These are phyloP conservation scores for Sebastolobus alascanus DNA, from an alignment of 2,797 vertebrate genomes.

Conservation along the genomic window DNA sequence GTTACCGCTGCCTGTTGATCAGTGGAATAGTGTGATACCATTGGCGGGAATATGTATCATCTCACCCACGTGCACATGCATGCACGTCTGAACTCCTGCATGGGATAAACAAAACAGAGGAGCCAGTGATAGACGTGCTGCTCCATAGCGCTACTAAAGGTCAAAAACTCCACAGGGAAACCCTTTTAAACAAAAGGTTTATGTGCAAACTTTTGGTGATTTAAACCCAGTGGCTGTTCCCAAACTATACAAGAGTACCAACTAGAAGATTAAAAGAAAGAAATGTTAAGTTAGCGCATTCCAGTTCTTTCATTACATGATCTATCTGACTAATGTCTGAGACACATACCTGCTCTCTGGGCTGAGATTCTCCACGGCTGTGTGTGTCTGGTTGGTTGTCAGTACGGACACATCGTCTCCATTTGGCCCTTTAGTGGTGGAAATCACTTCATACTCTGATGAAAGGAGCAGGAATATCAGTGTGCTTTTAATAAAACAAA, in stretches of 20 bases:
- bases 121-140: background rate
- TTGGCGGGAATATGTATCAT: background rate
- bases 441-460: conserved; percentile 94
- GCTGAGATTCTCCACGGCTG: conserved; percentile 96
- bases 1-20: background rate
- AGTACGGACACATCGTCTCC: conserved; percentile 90
- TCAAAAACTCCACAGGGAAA: background rate
- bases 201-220: background rate
- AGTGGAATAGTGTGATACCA: background rate
- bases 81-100: background rate
- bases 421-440: conserved; percentile 88
- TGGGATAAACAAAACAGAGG: background rate
- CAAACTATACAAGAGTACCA: background rate
- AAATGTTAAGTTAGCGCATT: background rate
- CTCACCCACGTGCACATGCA: background rate
- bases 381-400: conserved; percentile 96
- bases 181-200: background rate
- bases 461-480: conserved; percentile 37
- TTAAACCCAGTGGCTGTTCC: background rate
- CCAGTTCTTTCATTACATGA: background rate
- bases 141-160: background rate
- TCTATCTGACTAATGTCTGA: background rate
- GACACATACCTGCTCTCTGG: conserved; percentile 92
- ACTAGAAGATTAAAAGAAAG: background rate
- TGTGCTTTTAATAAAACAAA: background rate